Conservation (phyloP, 2,797 vertebrate species). For the Limnodromus scolopaceus region DNA sequence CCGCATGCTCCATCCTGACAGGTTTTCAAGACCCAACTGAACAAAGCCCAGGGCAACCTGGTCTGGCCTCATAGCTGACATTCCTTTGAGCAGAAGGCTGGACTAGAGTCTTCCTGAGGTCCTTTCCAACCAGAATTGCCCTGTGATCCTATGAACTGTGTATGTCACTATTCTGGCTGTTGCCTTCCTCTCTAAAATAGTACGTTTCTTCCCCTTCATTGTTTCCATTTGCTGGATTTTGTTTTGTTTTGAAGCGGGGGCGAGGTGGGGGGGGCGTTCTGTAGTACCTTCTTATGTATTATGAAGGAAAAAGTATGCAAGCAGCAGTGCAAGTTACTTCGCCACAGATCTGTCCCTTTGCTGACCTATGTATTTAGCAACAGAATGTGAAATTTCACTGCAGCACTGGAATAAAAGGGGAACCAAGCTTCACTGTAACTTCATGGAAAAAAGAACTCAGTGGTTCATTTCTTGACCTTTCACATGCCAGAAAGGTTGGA, state of each 20-base stretch:
- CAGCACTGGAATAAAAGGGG: constrained; percentile 21
- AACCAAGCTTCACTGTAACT: not conserved
- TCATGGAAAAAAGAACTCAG: not conserved
- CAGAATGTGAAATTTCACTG: not conserved
- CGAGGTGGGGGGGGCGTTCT: too few species aligned
- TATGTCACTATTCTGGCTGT: not conserved
- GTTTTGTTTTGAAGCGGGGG: not conserved
- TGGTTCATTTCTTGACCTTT: not conserved
- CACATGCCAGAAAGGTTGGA: not conserved
- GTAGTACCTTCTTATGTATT: not conserved
- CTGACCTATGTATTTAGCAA: constrained; percentile 12
- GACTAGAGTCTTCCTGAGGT: not conserved
- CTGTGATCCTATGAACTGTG: not conserved
- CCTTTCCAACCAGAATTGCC: not conserved
- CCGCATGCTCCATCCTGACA: not conserved
- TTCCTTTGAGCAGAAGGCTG: not conserved
- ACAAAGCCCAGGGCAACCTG: not conserved
- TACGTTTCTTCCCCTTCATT: not conserved
- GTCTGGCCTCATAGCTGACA: not conserved
- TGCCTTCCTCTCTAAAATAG: not conserved
- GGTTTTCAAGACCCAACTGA: not conserved
- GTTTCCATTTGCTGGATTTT: not conserved
- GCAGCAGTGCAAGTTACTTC: not conserved
- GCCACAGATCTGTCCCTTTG: not conserved
- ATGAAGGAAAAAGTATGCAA: not conserved